These are phyloP conservation scores for Zaprionus inermis DNA, from an alignment of 1,140 invertebrate species.

Conservation along the genomic window DNA sequence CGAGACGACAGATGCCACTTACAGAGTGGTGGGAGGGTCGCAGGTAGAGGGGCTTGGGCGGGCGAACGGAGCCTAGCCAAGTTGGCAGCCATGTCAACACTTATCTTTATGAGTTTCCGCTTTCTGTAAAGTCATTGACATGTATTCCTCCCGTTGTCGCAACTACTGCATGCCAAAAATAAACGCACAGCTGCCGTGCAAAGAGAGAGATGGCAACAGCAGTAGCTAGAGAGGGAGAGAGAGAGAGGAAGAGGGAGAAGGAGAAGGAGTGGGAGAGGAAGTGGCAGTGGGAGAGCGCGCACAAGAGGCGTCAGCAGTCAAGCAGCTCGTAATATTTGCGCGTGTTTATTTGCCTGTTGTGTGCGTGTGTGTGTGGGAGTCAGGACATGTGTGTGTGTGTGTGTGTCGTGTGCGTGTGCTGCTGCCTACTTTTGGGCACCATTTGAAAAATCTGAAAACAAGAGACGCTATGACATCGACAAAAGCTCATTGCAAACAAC, in stretches of 20 bases:
- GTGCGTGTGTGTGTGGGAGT: constrained; percentile 5
- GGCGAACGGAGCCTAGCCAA: constrained; percentile 49
- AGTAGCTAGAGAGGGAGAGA: not conserved
- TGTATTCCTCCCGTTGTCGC: constrained; percentile 62
- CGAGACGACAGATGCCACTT: constrained; percentile 76
- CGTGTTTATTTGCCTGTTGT: constrained; percentile 66
- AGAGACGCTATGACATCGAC: constrained; percentile 37
- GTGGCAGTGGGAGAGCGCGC: not conserved
- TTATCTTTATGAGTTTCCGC: constrained; percentile 84
- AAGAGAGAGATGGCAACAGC: not conserved
- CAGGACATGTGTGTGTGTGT: constrained; percentile 8
- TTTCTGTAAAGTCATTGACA: constrained; percentile 84
- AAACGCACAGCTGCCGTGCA: constrained; percentile 46
- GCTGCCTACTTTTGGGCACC: constrained; percentile 52
- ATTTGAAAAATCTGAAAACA: constrained; percentile 50
- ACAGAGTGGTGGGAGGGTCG: constrained; percentile 32
- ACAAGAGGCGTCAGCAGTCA: constrained; percentile 38
- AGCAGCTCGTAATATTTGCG: constrained; percentile 58
- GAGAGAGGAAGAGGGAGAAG: not conserved
- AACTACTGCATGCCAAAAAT: constrained; percentile 53
- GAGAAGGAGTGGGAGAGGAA: not conserved
- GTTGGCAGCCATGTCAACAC: constrained; percentile 81
- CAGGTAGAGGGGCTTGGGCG: constrained; percentile 3
- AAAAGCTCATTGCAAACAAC: constrained; percentile 48
- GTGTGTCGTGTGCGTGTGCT: constrained; percentile 9